Conservation (phyloP, 64 coral and sea anemone genomes). For the Pachyseris speciosa region DNA sequence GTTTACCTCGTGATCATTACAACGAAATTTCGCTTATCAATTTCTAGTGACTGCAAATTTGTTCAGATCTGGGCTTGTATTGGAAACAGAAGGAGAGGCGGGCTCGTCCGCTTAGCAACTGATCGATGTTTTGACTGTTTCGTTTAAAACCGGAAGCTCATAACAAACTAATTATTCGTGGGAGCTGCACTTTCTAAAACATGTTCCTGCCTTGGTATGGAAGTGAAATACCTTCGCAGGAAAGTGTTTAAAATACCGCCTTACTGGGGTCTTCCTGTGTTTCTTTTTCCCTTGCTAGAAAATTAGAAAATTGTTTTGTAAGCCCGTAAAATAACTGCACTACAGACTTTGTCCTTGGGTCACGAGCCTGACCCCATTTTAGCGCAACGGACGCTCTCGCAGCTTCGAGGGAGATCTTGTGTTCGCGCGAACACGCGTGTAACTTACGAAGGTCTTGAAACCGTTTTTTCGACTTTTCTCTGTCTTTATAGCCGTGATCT, state of each 20-base stretch:
- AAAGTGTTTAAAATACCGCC: background rate
- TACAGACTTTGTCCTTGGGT: background rate
- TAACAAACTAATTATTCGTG: too few species aligned
- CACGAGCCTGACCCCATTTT: background rate
- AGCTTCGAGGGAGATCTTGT: too few species aligned
- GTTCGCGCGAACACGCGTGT: too few species aligned
- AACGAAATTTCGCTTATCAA: too few species aligned
- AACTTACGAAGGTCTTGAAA: too few species aligned
- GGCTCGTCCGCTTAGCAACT: too few species aligned
- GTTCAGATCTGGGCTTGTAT: too few species aligned
- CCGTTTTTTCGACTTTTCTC: too few species aligned
- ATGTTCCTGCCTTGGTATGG: background rate
- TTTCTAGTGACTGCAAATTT: too few species aligned
- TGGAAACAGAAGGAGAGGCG: too few species aligned
- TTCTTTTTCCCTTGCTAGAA: background rate
- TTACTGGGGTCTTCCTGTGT: background rate
- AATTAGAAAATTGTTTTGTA: background rate
- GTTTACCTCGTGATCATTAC: too few species aligned
- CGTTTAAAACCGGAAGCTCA: background rate
- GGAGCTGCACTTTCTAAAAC: background rate
- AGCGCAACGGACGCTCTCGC: background rate
- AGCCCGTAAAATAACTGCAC: background rate
- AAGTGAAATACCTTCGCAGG: background rate
- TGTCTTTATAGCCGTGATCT: too few species aligned
- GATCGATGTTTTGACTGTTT: background rate